Evolutionary conservation across 2,888 invertebrate genomes (phyloP).

Genomic region (Encarsia formosa): DNA sequence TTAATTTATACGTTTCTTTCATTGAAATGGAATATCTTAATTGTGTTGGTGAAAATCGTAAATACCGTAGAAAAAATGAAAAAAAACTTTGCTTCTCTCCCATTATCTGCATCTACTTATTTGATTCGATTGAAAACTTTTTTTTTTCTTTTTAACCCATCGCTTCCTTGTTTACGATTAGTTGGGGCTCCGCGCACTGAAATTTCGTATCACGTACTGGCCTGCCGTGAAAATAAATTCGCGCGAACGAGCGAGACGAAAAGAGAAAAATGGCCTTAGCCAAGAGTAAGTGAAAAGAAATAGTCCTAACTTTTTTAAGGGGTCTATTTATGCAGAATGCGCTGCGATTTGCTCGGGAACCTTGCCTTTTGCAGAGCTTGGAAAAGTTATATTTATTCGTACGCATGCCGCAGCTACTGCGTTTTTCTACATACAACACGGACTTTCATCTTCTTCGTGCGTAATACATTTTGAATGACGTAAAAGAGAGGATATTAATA

Average conservation of each 20-base stretch:
- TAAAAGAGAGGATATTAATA: too few species aligned
- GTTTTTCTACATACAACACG: too few species aligned
- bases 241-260: conserved; percentile 16
- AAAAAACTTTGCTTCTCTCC: not conserved
- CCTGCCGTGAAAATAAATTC: conserved; percentile 33
- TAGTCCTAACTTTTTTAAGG: conserved; percentile 1
- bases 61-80: too few species aligned
- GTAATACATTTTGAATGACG: too few species aligned
- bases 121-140: too few species aligned
- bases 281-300: conserved; percentile 11
- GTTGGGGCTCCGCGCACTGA: conserved; percentile 18
- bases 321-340: conserved; percentile 2
- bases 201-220: conserved; percentile 34
- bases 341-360: not conserved
- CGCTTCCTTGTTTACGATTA: conserved; percentile 13
- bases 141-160: conserved; percentile 4
- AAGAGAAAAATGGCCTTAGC: conserved; percentile 3
- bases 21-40: too few species aligned
- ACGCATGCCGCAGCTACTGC: too few species aligned
- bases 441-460: too few species aligned
- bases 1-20: too few species aligned
- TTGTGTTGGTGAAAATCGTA: too few species aligned
- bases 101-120: not conserved
- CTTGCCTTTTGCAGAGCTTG: too few species aligned
- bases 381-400: too few species aligned